A percentile compares a stretch with the other conserved stretches of the same genome.
Conservation (phyloP, 2,888 invertebrate genomes). For the Entomobrya proxima region DNA sequence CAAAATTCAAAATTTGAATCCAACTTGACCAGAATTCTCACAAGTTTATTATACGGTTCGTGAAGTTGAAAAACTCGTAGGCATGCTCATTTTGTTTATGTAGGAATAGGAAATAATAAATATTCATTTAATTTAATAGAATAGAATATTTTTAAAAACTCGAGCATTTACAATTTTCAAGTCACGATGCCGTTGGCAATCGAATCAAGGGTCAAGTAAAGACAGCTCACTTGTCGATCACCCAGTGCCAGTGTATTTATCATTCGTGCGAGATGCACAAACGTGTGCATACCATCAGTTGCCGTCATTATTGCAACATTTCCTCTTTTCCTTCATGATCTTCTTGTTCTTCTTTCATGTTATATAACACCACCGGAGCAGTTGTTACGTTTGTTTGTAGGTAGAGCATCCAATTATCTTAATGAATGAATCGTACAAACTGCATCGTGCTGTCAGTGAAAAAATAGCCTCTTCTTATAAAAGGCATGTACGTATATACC, state of each 20-base stretch:
- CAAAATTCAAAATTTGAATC: too few species aligned
- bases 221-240: neutral
- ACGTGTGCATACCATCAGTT: neutral
- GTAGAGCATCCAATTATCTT: neutral
- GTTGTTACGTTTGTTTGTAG: neutral
- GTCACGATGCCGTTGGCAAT: conserved; percentile 34
- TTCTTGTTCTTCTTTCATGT: neutral
- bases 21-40: too few species aligned
- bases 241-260: neutral
- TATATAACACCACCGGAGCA: neutral
- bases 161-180: conserved; percentile 41
- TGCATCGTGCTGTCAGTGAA: neutral
- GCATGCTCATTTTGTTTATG: neutral
- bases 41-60: too few species aligned
- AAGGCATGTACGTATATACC: neutral
- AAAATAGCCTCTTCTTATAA: neutral
- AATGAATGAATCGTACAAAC: conserved; percentile 23
- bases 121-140: neutral
- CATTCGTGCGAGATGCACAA: too few species aligned
- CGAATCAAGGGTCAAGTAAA: conserved; percentile 23
- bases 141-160: conserved; percentile 7
- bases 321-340: conserved; percentile 47
- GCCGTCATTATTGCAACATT: conserved; percentile 19
- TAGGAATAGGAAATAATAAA: neutral
- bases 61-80: too few species aligned